These are phyloP conservation scores for Oegoconia quadripuncta DNA, from an alignment of 2,888 invertebrate species.

Conservation along the genomic window DNA sequence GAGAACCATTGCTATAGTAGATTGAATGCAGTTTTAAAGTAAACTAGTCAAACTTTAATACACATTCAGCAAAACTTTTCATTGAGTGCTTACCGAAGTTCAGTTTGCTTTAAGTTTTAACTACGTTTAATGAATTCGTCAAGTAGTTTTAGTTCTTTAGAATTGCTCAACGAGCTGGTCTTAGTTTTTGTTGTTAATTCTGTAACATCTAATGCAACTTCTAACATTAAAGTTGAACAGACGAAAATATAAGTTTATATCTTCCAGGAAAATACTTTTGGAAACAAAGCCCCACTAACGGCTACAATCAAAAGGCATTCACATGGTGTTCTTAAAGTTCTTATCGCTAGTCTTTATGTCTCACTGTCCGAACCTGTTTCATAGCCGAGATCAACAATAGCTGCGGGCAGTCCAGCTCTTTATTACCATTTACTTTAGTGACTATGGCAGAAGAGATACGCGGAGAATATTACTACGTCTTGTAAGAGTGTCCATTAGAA, in stretches of 20 bases:
- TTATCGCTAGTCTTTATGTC: constrained; percentile 59
- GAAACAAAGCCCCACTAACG: constrained; percentile 7
- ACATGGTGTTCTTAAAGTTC: constrained; percentile 36
- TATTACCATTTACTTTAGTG: constrained; percentile 47
- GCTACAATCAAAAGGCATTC: constrained; percentile 40
- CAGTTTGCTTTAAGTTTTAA: constrained; percentile 37
- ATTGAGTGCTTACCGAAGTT: constrained; percentile 37
- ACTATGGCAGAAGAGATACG: constrained; percentile 27
- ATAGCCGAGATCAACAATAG: constrained; percentile 64
- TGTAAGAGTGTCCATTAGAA: not conserved
- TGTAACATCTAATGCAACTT: no score
- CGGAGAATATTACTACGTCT: no score
- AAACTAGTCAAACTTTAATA: constrained; percentile 26
- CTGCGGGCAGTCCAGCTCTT: constrained; percentile 65
- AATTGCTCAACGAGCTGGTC: not conserved
- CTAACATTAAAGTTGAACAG: not conserved
- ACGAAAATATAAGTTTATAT: not conserved
- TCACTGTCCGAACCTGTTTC: constrained; percentile 62
- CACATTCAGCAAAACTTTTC: constrained; percentile 38
- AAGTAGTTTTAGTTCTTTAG: constrained; percentile 19
- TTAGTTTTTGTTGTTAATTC: not conserved
- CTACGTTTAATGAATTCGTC: constrained; percentile 46
- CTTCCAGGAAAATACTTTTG: constrained; percentile 1
- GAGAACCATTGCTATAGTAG: no score
- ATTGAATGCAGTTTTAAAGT: no score